Percentiles rank a stretch among this genome's conserved stretches.
phyloP scores from a whole-genome alignment of 2,888 invertebrate species.

The Agonopterix arenella region DNA sequence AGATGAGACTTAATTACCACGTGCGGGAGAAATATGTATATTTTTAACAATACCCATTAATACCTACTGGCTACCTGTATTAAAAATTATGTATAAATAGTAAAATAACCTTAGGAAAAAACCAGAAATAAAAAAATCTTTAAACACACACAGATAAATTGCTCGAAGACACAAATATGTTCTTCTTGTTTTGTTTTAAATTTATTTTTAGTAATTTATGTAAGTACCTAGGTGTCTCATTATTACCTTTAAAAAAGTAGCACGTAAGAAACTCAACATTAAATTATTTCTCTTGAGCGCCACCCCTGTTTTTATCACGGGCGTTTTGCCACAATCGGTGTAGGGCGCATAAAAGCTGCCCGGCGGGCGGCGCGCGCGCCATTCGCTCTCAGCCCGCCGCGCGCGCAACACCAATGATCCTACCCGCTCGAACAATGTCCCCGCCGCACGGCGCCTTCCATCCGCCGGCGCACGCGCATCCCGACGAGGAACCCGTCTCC shows the following conservation, averaged over 20 bases:
- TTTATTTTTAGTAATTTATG: too few relatives aligned
- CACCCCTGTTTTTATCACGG: slow-evolving; percentile 74
- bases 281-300: slow-evolving; percentile 19
- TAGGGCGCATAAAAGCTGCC: slow-evolving; percentile 68
- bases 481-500: slow-evolving; percentile 82
- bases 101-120: too few relatives aligned
- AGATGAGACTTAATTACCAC: too few relatives aligned
- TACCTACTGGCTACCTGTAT: too few relatives aligned
- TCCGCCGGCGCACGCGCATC: slow-evolving; percentile 57
- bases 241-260: not conserved
- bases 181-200: too few relatives aligned
- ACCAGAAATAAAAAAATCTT: too few relatives aligned
- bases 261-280: not conserved
- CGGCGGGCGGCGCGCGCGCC: slow-evolving; percentile 59
- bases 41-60: too few relatives aligned
- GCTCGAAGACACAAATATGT: too few relatives aligned
- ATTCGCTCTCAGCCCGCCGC: slow-evolving; percentile 66
- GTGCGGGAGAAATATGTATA: too few relatives aligned
- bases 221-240: too few relatives aligned
- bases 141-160: too few relatives aligned
- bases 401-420: slow-evolving; percentile 68
- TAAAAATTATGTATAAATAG: too few relatives aligned
- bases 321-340: slow-evolving; percentile 74
- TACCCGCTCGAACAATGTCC: slow-evolving; percentile 71
- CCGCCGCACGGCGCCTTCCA: slow-evolving; percentile 71